phyloP scores from a whole-genome alignment of 1,140 invertebrate genomes.

The Hyphantria cunea region DNA sequence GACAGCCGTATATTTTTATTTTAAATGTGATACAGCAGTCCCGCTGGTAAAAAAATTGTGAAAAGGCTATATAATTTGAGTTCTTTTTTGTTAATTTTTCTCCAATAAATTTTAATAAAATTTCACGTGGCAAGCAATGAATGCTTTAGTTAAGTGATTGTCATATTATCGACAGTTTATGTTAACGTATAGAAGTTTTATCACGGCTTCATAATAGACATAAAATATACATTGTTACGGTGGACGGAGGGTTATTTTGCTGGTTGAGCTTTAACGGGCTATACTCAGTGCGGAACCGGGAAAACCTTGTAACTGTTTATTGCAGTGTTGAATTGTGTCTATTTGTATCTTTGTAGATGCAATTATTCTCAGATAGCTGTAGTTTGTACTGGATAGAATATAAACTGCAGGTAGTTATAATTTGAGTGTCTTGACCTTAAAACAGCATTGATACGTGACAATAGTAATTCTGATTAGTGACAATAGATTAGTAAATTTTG shows the following conservation, averaged over 20 bases:
- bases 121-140: background rate
- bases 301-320: conserved; percentile 37
- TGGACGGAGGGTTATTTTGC: background rate
- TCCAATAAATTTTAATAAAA: too few species aligned
- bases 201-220: conserved; percentile 22
- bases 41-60: background rate
- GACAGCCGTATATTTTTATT: background rate
- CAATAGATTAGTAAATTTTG: too few species aligned
- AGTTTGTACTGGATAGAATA: conserved; percentile 18
- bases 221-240: conserved; percentile 21
- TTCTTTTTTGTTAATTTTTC: background rate
- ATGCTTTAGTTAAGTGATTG: background rate
- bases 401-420: conserved; percentile 8
- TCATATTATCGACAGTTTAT: conserved; percentile 10
- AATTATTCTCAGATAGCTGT: conserved; percentile 35
- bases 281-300: conserved; percentile 8
- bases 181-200: conserved; percentile 8
- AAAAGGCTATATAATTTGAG: background rate
- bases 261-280: conserved; percentile 13
- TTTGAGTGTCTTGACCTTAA: background rate
- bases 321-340: conserved; percentile 38
- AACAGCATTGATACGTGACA: too few species aligned
- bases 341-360: conserved; percentile 36
- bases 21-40: background rate
- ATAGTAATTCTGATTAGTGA: too few species aligned